Percentiles rank a stretch among this genome's conserved stretches.
Conservation (phyloP, 64 coral and sea anemone species). For the Catalaphyllia jardinei region DNA sequence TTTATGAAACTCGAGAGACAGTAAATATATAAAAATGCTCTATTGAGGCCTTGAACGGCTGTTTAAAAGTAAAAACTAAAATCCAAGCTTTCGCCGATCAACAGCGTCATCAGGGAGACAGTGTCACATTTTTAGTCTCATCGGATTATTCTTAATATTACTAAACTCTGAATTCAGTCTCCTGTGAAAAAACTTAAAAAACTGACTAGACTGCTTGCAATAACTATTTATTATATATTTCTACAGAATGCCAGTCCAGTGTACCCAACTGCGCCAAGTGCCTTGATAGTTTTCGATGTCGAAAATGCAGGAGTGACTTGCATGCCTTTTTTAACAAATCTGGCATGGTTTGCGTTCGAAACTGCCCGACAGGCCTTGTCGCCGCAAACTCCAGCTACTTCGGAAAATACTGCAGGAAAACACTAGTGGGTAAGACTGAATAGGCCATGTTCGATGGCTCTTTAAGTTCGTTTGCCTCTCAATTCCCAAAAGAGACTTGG, state of each 20-base stretch:
- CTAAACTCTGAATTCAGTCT: too few relatives aligned
- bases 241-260: conserved; percentile 12
- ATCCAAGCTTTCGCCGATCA: conserved; percentile 28
- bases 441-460: too few relatives aligned
- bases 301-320: conserved; percentile 29
- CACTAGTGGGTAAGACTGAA: not conserved
- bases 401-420: conserved; percentile 31
- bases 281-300: conserved; percentile 35
- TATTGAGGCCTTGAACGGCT: too few relatives aligned
- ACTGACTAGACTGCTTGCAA: not conserved
- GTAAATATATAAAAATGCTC: too few relatives aligned
- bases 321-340: conserved; percentile 33
- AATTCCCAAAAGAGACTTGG: too few relatives aligned
- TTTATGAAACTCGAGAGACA: too few relatives aligned
- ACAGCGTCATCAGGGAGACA: not conserved
- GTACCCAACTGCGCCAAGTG: conserved; percentile 32
- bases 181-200: too few relatives aligned
- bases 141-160: too few relatives aligned
- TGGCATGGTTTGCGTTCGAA: conserved; percentile 12
- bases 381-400: not conserved
- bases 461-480: too few relatives aligned
- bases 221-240: not conserved
- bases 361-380: conserved; percentile 3
- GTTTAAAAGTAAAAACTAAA: not conserved
- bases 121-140: too few relatives aligned